Conservation (phyloP, 2,797 vertebrate genomes). For the Dendrocincla fuliginosa region DNA sequence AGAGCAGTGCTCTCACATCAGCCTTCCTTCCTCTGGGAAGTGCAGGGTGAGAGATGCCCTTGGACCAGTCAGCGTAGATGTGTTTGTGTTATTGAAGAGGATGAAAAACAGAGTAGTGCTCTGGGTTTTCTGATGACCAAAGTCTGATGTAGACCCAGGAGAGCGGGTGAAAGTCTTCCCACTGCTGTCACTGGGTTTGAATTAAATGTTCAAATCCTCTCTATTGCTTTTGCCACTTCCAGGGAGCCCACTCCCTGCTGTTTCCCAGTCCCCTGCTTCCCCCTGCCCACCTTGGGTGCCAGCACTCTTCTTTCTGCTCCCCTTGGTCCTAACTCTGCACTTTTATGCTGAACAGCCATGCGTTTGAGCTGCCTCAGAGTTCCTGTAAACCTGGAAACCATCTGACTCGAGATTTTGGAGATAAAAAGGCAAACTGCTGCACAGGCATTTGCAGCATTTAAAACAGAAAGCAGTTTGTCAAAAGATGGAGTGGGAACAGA, state of each 20-base stretch:
- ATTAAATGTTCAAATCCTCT: neutral
- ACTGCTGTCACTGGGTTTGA: neutral
- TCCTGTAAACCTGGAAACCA: neutral
- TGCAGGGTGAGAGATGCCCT: neutral
- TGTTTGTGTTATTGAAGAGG: neutral
- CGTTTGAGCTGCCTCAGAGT: neutral
- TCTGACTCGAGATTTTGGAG: neutral
- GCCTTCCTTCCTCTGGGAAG: neutral
- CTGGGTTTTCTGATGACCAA: neutral
- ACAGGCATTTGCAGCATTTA: neutral
- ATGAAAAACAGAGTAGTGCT: neutral
- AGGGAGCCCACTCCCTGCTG: rapidly evolving
- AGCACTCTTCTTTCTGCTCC: rapidly evolving
- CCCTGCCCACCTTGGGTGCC: rapidly evolving
- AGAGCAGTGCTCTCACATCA: neutral
- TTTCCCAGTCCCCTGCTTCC: neutral
- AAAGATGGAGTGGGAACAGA: neutral
- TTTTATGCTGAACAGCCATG: neutral
- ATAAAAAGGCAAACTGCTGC: neutral
- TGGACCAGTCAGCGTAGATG: rapidly evolving
- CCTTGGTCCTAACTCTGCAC: neutral
- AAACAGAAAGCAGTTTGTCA: neutral
- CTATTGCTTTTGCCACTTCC: neutral
- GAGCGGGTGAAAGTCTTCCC: neutral
- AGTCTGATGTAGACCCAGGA: neutral